phyloP scores from a whole-genome alignment of 2,797 vertebrate genomes.

The Diplodus sargus region DNA sequence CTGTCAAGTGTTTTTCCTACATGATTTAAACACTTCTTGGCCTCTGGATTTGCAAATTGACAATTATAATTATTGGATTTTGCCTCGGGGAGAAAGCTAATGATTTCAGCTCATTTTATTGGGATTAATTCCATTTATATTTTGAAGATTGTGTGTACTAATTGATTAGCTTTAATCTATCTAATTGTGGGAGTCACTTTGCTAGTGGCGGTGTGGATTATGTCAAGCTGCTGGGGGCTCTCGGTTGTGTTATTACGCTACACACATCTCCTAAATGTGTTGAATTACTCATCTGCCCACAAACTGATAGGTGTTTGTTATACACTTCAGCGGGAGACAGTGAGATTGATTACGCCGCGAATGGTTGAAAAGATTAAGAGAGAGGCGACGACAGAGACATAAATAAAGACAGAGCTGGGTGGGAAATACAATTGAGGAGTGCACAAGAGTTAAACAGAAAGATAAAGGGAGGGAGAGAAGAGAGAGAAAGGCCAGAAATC shows the following conservation, averaged over 20 bases:
- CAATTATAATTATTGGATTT: constrained; percentile 65
- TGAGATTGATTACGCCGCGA: constrained; percentile 70
- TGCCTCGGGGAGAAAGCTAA: constrained; percentile 51
- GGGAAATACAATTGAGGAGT: constrained; percentile 58
- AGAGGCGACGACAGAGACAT: constrained; percentile 44
- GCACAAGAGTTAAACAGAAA: constrained; percentile 57
- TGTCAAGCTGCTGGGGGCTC: constrained; percentile 22
- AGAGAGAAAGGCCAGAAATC: constrained; percentile 47
- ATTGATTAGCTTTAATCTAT: constrained; percentile 69
- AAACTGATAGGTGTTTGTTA: constrained; percentile 61
- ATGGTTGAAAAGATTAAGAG: constrained; percentile 73
- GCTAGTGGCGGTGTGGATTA: constrained; percentile 49
- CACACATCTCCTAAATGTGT: constrained; percentile 27
- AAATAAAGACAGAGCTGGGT: constrained; percentile 60
- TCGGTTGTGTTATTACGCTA: constrained; percentile 26
- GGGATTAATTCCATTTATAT: constrained; percentile 66
- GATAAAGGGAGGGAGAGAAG: constrained; percentile 28
- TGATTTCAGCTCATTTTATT: constrained; percentile 62
- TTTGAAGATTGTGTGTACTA: constrained; percentile 60
- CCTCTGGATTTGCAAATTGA: constrained; percentile 66
- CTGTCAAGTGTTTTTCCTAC: constrained; percentile 49
- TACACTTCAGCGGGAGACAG: constrained; percentile 60
- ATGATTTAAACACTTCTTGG: constrained; percentile 56
- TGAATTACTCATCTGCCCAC: constrained; percentile 52
- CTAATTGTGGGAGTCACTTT: constrained; percentile 54